A percentile compares a stretch with the other conserved stretches of the same genome.
These are phyloP conservation scores for Hyla sarda DNA, from an alignment of 2,113 vertebrate species.

Conservation along the genomic window DNA sequence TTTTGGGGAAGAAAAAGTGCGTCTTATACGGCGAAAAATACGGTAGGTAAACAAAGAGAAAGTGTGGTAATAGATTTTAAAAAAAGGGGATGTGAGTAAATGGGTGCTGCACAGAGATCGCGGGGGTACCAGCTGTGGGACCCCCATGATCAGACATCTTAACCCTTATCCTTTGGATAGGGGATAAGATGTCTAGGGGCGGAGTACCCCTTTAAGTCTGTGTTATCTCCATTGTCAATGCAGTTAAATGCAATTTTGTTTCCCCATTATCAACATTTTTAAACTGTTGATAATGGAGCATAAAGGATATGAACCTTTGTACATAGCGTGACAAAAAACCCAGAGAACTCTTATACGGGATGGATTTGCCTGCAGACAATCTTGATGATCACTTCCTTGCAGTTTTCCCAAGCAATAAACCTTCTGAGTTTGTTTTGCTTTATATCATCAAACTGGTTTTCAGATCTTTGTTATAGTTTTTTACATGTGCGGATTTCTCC, in stretches of 20 bases:
- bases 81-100: no score
- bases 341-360: not conserved
- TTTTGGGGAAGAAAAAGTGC: no score
- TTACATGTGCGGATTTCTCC: not conserved
- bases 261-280: not conserved
- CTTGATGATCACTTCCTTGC: not conserved
- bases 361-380: not conserved
- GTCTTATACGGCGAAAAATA: no score
- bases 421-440: not conserved
- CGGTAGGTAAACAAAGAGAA: no score
- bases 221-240: not conserved
- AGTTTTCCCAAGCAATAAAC: constrained; percentile 1
- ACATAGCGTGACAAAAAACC: not conserved
- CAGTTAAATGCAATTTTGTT: not conserved
- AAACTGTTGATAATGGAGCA: no score
- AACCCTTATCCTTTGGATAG: no score
- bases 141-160: no score
- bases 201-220: no score
- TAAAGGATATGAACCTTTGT: not conserved
- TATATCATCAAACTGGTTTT: not conserved
- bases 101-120: no score
- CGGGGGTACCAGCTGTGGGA: no score
- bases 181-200: no score
- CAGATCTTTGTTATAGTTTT: not conserved
- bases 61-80: no score